Evolutionary conservation across 2,797 vertebrate species (phyloP).

Genomic region (Loriculus beryllinus): DNA sequence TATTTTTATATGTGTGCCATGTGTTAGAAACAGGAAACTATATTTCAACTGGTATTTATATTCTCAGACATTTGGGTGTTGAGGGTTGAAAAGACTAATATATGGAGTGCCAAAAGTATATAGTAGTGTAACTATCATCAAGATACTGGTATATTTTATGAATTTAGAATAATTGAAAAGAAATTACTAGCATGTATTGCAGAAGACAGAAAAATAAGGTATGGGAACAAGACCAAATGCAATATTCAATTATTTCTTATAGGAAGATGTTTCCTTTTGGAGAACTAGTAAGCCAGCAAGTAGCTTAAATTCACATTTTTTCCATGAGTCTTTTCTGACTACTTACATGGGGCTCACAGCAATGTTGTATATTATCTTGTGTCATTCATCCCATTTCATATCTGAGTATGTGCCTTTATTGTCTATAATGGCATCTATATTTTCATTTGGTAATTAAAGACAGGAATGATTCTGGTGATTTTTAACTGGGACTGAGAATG

Average conservation of each 20-base stretch:
- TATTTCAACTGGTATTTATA: neutral
- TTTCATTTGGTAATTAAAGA: neutral
- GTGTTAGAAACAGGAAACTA: neutral
- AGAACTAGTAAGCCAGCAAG: neutral
- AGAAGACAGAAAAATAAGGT: neutral
- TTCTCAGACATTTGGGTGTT: neutral
- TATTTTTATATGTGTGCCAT: neutral
- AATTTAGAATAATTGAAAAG: neutral
- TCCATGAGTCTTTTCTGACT: neutral
- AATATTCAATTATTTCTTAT: neutral
- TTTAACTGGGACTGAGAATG: neutral
- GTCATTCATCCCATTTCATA: neutral
- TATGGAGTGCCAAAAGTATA: neutral
- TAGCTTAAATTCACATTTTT: neutral
- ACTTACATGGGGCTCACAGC: neutral
- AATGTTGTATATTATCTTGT: neutral
- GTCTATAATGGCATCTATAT: neutral
- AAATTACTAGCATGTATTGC: neutral
- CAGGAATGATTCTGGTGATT: neutral
- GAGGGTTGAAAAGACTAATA: neutral
- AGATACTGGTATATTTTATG: neutral
- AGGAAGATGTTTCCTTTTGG: neutral
- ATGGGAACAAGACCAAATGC: neutral
- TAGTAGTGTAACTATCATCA: neutral
- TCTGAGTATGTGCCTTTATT: neutral